Conservation (phyloP, 2,113 vertebrate species). For the Corapipo altera region DNA sequence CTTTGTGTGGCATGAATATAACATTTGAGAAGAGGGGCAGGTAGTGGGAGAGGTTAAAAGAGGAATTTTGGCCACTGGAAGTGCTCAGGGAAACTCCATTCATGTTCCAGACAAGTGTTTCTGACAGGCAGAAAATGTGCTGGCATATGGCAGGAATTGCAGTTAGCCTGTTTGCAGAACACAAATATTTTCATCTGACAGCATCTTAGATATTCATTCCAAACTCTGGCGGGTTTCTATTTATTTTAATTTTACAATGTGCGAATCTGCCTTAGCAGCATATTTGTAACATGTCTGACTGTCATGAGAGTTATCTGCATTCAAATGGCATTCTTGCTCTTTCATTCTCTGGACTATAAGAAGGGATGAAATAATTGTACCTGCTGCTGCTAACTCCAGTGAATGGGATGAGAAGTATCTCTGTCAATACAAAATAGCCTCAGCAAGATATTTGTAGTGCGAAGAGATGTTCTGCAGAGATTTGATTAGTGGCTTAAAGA, state of each 20-base stretch:
- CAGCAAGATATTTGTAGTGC: not conserved
- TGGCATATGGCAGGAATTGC: not conserved
- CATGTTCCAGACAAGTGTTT: not conserved
- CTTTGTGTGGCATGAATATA: not conserved
- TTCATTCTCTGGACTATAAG: not conserved
- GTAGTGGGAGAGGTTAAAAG: not conserved
- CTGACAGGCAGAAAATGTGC: not conserved
- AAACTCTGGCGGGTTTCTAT: not conserved
- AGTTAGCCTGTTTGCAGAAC: not conserved
- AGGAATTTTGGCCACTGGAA: not conserved
- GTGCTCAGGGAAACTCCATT: not conserved
- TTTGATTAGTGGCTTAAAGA: not conserved
- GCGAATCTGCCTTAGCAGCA: not conserved
- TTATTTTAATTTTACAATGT: not conserved
- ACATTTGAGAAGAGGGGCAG: not conserved
- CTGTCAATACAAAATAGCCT: not conserved
- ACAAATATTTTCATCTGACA: not conserved
- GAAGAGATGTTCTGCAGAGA: not conserved
- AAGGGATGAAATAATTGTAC: not conserved
- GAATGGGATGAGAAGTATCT: not conserved
- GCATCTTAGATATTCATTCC: not conserved
- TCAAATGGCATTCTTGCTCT: not conserved
- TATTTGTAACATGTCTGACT: not conserved
- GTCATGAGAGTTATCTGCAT: not conserved
- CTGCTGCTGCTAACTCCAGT: not conserved